A percentile compares a stretch with the other conserved stretches of the same genome.
These are phyloP conservation scores for Apteryx mantelli DNA, from an alignment of 2,113 vertebrate genomes.

Conservation along the genomic window DNA sequence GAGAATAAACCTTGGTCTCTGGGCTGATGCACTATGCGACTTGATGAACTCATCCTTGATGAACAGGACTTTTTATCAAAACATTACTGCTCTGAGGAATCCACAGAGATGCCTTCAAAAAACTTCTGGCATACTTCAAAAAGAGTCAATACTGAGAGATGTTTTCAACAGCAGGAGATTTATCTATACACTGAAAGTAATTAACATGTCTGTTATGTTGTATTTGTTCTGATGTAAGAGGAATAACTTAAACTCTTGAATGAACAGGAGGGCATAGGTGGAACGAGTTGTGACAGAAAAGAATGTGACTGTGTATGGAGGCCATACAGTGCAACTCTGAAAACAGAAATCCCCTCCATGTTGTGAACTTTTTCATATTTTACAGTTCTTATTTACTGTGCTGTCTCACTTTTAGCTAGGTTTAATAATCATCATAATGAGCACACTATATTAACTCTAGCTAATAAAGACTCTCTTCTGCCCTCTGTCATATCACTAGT, in stretches of 20 bases:
- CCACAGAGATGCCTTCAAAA: not conserved
- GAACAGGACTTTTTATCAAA: not conserved
- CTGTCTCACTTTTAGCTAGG: not conserved
- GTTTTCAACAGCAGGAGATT: not conserved
- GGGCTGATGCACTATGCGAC: not conserved
- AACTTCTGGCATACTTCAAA: not conserved
- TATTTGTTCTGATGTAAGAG: slow-evolving; percentile 24
- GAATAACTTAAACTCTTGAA: not conserved
- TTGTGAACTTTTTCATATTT: not conserved
- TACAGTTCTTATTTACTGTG: not conserved
- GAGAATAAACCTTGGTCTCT: not conserved
- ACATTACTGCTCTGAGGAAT: not conserved
- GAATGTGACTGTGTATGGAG: not conserved
- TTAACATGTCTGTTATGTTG: not conserved
- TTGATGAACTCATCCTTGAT: not conserved
- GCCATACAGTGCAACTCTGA: not conserved
- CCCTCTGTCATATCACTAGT: not conserved
- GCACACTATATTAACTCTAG: not conserved
- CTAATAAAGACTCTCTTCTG: not conserved
- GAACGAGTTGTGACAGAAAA: not conserved
- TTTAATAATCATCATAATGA: not conserved
- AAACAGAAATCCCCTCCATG: not conserved
- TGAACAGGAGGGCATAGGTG: not conserved
- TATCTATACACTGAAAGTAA: not conserved
- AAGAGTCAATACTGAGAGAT: not conserved